Evolutionary conservation across 2,113 vertebrate species (phyloP).

Genomic region (Otus sunia): DNA sequence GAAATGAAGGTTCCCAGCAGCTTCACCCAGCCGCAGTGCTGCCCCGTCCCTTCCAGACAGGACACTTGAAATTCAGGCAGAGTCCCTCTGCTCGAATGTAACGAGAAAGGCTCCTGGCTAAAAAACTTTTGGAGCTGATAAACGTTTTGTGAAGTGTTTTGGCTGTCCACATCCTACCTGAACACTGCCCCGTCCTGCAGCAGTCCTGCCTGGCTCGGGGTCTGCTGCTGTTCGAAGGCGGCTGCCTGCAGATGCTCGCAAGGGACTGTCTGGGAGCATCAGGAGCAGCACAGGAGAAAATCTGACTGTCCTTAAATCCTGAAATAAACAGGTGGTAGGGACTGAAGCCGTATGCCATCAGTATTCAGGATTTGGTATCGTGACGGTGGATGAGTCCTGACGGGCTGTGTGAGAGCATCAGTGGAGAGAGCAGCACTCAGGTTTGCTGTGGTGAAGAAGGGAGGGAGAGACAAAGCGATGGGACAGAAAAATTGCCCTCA

Average conservation of each 20-base stretch:
- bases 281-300: background rate
- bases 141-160: too few relatives aligned
- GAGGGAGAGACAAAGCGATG: background rate
- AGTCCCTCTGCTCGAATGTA: background rate
- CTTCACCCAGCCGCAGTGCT: background rate
- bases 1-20: background rate
- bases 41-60: background rate
- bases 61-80: background rate
- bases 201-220: background rate
- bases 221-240: fast-evolving
- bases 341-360: fast-evolving
- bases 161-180: background rate
- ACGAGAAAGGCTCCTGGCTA: background rate
- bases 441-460: fast-evolving
- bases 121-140: background rate
- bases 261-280: background rate
- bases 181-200: fast-evolving
- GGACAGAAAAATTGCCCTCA: fast-evolving
- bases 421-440: background rate
- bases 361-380: too few relatives aligned
- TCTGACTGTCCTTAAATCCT: background rate
- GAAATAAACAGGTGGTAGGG: background rate
- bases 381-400: background rate
- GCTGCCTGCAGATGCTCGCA: background rate
- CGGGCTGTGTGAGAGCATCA: background rate